Base-by-base conservation (phyloP, 2,113 vertebrate genomes). In the Silurus glanis region DNA sequence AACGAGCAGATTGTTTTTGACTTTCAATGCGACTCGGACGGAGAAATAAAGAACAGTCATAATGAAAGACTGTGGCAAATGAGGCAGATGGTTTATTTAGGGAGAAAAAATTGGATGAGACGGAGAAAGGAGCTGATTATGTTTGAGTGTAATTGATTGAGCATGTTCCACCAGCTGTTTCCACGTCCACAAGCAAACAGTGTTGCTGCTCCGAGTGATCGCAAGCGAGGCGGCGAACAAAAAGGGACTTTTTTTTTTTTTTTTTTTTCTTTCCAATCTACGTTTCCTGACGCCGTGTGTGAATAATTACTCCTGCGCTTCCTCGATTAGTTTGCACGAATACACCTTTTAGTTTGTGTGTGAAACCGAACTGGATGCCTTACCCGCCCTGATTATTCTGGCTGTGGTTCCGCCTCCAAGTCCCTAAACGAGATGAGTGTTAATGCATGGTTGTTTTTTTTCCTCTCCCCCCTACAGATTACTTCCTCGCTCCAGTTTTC, bases 91-190 rank as follows among this genome's bases (percentile, higher is more conserved):
- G 23, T 55, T 76, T 76, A 49, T 51, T 72, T 47, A 49, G 3
- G 37, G 2, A 71, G 16, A 47, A 74, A 49, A 25, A 21, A 9
- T 62, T 2, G 12, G 21, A n/a, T 75, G 23, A 78, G n/a, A 78
- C 13, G 3, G 75, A 78, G 17, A 53, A 56, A 74, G 19, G 14
- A 23, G 4, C 3, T 45, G 25, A 37, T 59, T 80, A 74, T 49
- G 56, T 45, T 59, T 21, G 25, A 56, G 5, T 5, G 19, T 25
- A 23, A 55, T 56, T 0, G 51, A 14, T 12, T 6, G 23, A 76
- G 19, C 19, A 16, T 55, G 75, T 78, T 78, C 75, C 53, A 79
- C 75, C 53, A 55, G 75, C n/a, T 28, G 75, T 56, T 78, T 14
- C 51, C n/a, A 55, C 9, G n/a, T 28, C 13, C 51, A 56, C 25